These are phyloP conservation scores for Melanchra persicariae DNA, from an alignment of 2,888 invertebrate genomes.

Conservation along the genomic window DNA sequence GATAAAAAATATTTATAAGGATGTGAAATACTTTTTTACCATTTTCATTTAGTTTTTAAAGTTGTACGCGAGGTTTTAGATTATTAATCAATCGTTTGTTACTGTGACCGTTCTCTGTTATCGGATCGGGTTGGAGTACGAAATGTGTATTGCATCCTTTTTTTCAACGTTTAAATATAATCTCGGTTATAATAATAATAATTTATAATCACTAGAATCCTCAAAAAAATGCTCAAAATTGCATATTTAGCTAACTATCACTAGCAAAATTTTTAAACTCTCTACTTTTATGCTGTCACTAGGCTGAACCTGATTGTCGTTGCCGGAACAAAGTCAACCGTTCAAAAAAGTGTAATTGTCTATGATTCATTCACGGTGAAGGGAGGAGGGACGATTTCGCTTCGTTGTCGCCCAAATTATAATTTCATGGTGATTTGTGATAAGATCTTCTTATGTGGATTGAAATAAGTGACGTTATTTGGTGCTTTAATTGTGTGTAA, in stretches of 20 bases:
- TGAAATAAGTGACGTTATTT: slow-evolving; percentile 81
- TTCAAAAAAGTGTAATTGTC: slow-evolving; percentile 72
- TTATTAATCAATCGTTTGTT: slow-evolving; percentile 1
- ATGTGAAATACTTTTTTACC: slow-evolving; percentile 7
- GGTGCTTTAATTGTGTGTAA: slow-evolving; percentile 78
- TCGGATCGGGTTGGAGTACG: neutral
- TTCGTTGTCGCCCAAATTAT: slow-evolving; percentile 88
- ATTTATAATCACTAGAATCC: too few species aligned
- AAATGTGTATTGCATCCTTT: neutral
- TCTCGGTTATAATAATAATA: neutral
- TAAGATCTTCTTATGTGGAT: slow-evolving; percentile 78
- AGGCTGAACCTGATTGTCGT: slow-evolving; percentile 50
- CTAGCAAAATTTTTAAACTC: neutral
- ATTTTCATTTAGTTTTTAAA: neutral
- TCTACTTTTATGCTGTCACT: neutral
- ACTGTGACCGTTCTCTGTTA: neutral
- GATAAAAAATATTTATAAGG: slow-evolving; percentile 23
- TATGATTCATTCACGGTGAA: slow-evolving; percentile 86
- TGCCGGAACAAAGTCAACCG: slow-evolving; percentile 52
- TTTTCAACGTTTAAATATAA: neutral
- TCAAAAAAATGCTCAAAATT: too few species aligned
- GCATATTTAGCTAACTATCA: too few species aligned
- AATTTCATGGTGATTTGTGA: slow-evolving; percentile 84
- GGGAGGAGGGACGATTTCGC: slow-evolving; percentile 87
- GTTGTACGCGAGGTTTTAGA: neutral